A percentile compares a stretch with the other conserved stretches of the same genome.
Conservation (phyloP, 2,888 invertebrate genomes). For the Amiota minor region DNA sequence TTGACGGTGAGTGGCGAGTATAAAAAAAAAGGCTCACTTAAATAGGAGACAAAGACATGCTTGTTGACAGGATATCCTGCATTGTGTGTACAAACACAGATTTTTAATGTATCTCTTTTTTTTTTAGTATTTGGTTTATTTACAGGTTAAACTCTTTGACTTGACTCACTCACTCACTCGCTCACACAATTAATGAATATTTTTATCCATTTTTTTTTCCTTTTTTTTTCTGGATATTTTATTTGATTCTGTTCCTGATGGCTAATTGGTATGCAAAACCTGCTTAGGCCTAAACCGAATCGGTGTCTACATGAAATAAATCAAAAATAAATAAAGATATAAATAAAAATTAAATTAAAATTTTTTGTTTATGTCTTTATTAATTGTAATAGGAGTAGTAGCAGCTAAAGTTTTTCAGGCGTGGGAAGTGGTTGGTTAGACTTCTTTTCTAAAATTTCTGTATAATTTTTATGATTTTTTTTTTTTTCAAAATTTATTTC, state of each 20-base stretch:
- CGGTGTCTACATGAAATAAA: background rate
- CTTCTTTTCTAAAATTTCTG: no score
- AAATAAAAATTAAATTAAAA: background rate
- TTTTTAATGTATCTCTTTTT: conserved; percentile 10
- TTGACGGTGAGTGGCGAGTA: background rate
- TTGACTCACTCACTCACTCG: background rate
- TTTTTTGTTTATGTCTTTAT: conserved; percentile 8
- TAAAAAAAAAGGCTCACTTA: conserved; percentile 45
- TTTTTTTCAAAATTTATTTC: no score
- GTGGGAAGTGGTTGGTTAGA: conserved; percentile 9
- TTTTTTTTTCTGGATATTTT: conserved; percentile 21
- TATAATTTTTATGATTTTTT: no score
- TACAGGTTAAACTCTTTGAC: conserved; percentile 37
- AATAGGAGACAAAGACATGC: background rate
- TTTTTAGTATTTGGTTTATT: background rate
- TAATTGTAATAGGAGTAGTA: background rate
- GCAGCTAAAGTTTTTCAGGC: background rate
- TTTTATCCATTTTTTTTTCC: background rate
- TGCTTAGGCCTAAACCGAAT: conserved; percentile 1
- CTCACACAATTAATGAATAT: background rate
- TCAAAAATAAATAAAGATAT: background rate
- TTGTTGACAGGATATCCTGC: conserved; percentile 55
- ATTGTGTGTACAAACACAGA: conserved; percentile 44
- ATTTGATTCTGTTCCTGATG: background rate
- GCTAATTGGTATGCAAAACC: conserved; percentile 55